Percentiles rank a stretch among this genome's conserved stretches.
Conservation (phyloP, 2,888 invertebrate genomes). For the Drosophila incognita region DNA sequence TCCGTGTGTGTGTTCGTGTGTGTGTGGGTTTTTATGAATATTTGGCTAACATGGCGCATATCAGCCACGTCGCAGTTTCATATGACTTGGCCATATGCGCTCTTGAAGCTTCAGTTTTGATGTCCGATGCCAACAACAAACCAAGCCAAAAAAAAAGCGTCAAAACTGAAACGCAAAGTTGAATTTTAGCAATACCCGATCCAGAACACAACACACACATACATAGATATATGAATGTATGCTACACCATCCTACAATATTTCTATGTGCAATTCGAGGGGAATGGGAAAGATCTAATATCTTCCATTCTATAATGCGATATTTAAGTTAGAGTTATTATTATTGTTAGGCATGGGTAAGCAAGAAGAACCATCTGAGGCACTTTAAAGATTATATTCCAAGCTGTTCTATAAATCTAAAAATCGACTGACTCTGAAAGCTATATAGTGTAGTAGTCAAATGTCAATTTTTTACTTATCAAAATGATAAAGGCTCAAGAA, state of each 20-base stretch:
- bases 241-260: slow-evolving; percentile 10
- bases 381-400: not conserved
- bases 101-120: slow-evolving; percentile 11
- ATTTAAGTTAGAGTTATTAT: not conserved
- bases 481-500: not conserved
- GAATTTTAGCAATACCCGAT: slow-evolving; percentile 32
- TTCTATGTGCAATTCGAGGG: not conserved
- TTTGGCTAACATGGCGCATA: slow-evolving; percentile 33
- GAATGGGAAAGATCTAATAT: not conserved
- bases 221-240: not conserved
- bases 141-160: slow-evolving; percentile 4
- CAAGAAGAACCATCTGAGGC: not conserved
- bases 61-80: slow-evolving; percentile 33
- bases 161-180: slow-evolving; percentile 36
- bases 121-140: slow-evolving; percentile 7
- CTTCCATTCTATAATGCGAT: not conserved
- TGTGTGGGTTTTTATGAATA: not conserved
- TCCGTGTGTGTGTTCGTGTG: not conserved
- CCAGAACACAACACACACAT: slow-evolving; percentile 1
- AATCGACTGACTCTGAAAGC: not conserved
- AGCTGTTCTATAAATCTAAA: not conserved
- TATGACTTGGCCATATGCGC: slow-evolving; percentile 35
- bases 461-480: not conserved
- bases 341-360: not conserved
- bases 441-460: not conserved